Evolutionary conservation across 1,140 invertebrate species (phyloP), one percentile per base, ranked within the genome.

Genomic region (Caenorhabditis latens): DNA sequence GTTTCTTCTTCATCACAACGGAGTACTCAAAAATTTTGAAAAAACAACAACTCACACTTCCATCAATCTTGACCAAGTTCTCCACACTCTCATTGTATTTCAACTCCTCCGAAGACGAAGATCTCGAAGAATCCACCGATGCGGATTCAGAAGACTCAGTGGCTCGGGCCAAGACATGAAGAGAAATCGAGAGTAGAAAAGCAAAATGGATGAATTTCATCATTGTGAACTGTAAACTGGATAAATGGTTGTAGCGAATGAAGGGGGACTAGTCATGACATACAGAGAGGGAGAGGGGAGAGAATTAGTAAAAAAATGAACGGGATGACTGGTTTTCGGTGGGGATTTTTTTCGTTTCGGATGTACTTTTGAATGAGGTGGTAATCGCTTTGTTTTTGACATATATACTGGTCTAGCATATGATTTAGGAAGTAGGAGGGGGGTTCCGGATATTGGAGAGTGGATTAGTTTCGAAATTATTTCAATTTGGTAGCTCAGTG

Each of bases 311-410:
- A 9, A 43, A n/a, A 43, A 71, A 32, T 1, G 16, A 43, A 32
- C 32, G 42, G 4, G 65, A 71, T 4, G 71, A 79, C 71, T 42
- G 46, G 71, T 79, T 79, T 79, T 79, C 53, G 16, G 7, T 7
- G n/a, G n/a, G 14, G 40, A 46, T 11, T 11, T 32, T 32, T 32
- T 32, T 32, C 32, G 46, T 14, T 8, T 19, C 24, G 7, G 9
- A 24, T 79, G 71, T 50, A 79, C 71, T 79, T 79, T 79, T 48
- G 71, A 79, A 79, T 50, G 46, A 4, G 65, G 40, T 71, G 42
- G 71, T 43, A 43, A 71, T 71, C 65, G 65, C 65, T 46, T 71
- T 71, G 65, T 48, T 71, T 71, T 65, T 65, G 55, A 58, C 6
- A 58, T 16, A 53, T 53, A 16, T 13, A 13, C 50, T 53, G 50